Conservation (phyloP, 2,797 vertebrate genomes). For the Crax fasciolata region DNA sequence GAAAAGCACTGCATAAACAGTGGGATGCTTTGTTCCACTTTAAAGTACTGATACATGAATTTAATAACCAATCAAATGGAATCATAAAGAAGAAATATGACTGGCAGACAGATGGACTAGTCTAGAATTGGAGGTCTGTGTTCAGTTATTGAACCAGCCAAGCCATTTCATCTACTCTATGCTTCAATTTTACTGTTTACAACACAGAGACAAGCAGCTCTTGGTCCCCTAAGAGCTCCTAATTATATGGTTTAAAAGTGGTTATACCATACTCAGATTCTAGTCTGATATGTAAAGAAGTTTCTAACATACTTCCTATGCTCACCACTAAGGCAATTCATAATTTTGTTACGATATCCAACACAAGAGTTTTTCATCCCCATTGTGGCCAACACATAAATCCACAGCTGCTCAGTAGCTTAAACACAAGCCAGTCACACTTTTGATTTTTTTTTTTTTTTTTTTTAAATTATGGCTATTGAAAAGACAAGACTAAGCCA, state of each 20-base stretch:
- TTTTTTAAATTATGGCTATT: neutral
- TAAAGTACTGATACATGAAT: neutral
- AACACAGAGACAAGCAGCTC: neutral
- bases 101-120: neutral
- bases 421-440: neutral
- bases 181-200: neutral
- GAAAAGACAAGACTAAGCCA: neutral
- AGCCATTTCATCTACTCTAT: neutral
- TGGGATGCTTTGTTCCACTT: neutral
- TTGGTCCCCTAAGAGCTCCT: neutral
- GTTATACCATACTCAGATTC: neutral
- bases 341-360: neutral
- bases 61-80: neutral
- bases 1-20: constrained; percentile 31
- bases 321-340: neutral
- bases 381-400: neutral
- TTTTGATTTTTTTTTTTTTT: neutral
- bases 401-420: neutral
- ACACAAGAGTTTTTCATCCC: neutral
- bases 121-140: neutral
- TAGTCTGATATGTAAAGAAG: neutral
- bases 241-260: neutral
- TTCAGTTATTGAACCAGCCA: neutral
- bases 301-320: neutral
- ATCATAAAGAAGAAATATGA: neutral